Conservation (phyloP, 2,888 invertebrate species). For the Cerastis leucographa region DNA sequence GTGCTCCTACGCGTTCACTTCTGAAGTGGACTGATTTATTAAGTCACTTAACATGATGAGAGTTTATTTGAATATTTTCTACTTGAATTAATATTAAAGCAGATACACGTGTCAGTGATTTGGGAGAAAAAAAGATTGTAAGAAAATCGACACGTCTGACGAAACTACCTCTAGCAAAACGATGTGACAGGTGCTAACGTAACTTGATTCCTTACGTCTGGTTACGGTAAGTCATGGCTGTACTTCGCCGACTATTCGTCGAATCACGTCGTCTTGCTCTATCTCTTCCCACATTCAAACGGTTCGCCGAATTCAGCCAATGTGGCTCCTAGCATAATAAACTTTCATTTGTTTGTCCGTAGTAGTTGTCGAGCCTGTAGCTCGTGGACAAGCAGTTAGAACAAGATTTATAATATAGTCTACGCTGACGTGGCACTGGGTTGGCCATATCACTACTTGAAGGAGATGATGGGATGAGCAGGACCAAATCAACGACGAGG, state of each 20-base stretch:
- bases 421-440: too few species aligned
- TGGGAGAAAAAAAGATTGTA: neutral
- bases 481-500: neutral
- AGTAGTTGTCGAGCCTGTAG: too few species aligned
- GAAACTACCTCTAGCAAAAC: neutral
- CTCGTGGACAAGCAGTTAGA: too few species aligned
- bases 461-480: too few species aligned
- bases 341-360: too few species aligned
- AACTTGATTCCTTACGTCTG: neutral
- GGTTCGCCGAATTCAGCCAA: too few species aligned
- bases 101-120: neutral
- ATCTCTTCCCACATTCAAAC: too few species aligned
- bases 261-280: too few species aligned
- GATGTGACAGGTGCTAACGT: neutral
- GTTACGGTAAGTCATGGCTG: neutral
- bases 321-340: too few species aligned
- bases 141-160: neutral
- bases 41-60: neutral
- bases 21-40: conserved; percentile 18
- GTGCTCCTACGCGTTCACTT: neutral
- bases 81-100: neutral
- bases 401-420: too few species aligned
- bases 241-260: neutral
- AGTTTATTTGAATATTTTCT: neutral
- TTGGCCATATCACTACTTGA: too few species aligned